These are phyloP conservation scores for Cataglyphis altisquamis DNA, from an alignment of 2,888 invertebrate genomes.

Conservation along the genomic window DNA sequence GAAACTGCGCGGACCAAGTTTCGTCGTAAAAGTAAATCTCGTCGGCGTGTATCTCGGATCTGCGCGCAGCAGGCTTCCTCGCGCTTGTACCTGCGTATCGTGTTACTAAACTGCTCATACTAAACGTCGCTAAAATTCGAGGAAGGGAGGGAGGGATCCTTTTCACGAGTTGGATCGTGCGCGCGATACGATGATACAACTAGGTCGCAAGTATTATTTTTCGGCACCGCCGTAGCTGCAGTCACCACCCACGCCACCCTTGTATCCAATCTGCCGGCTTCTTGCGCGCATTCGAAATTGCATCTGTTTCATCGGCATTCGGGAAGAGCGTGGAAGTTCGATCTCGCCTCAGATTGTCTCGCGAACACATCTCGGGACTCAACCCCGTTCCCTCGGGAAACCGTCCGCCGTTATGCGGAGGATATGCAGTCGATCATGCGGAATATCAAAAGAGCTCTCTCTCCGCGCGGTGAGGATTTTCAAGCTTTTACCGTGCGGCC, in stretches of 20 bases:
- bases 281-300: constrained; percentile 65
- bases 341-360: constrained; percentile 20
- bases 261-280: constrained; percentile 61
- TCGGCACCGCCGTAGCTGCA: constrained; percentile 48
- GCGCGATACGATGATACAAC: constrained; percentile 60
- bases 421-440: constrained; percentile 42
- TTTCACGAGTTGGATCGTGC: constrained; percentile 43
- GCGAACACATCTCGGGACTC: constrained; percentile 17
- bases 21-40: constrained; percentile 19
- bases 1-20: constrained; percentile 37
- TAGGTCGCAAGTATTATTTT: constrained; percentile 67
- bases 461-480: constrained; percentile 20
- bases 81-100: constrained; percentile 4
- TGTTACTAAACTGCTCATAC: constrained; percentile 1
- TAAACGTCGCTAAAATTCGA: constrained; percentile 56
- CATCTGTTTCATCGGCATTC: constrained; percentile 73
- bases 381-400: constrained; percentile 6
- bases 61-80: constrained; percentile 14
- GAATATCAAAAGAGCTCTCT: constrained; percentile 39
- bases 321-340: constrained; percentile 69
- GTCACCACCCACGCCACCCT: constrained; percentile 40
- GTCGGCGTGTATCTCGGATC: neutral
- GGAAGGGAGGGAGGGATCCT: constrained; percentile 16
- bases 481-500: constrained; percentile 4
- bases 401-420: constrained; percentile 20